Base-by-base conservation (phyloP, 2,797 vertebrate species). In the Amazonetta brasiliensis region DNA sequence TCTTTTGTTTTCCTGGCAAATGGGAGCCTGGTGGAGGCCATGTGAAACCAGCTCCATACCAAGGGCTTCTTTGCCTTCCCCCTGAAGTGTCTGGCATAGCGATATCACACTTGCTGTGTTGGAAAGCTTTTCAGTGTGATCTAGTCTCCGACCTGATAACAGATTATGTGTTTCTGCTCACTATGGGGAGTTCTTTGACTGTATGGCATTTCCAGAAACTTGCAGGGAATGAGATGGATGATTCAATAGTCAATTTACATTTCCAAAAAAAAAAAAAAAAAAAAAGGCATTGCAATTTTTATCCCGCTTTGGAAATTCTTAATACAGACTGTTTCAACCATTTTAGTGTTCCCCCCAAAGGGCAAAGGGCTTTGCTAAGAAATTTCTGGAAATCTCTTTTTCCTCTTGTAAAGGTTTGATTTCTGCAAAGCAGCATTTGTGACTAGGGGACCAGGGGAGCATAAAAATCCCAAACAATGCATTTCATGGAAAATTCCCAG, bases 31-130 rank as follows among this genome's bases (percentile, higher is more conserved):
- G 31, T 23, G 25, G 63, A 62, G 30, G 37, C 20, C 60, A 55
- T n/a, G 6, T 0, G 18, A 33, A 48, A 48, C 46, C 39, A 19
- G 4, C 83, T 58, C 23, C 10, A 0, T 9, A 5, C 25, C 0
- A 0, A 78, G 71, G 44, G 52, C 4, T 52, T 63, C 71, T 66
- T 72, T 6, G 3, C 56, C 30, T 58, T 72, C 48, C 46, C 37
- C 19, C 52, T 23, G 59, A 23, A 41, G 54, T 8, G 9, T 3
- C 23, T 39, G 58, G 35, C 19, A 2, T 7, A 39, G 52, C 7
- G 7, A 4, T 15, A 17, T 16, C 58, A 5, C 9, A 25, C 9
- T 12, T 46, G 9, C 9, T 20, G 21, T 4, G 11, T 5, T 21
- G 59, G 26, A 66, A 68, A 66, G 48, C 11, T 84, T 48, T 26